Base-by-base conservation (phyloP, 2,888 invertebrate genomes). In the Cheilosia impressa region DNA sequence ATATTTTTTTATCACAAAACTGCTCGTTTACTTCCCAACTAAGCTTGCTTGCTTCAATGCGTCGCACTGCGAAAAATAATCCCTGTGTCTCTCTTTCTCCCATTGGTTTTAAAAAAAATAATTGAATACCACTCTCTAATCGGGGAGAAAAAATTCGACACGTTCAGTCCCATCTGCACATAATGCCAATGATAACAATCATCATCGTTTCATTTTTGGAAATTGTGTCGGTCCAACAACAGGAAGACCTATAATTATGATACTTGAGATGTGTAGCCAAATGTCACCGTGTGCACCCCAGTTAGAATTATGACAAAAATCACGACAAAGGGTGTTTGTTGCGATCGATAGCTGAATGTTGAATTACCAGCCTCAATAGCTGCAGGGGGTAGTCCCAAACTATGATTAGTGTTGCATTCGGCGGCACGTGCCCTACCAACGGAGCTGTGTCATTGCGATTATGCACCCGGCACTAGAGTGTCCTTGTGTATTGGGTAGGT, bases 331-430 rank as follows among this genome's bases (percentile, higher is more conserved):
- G 81, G 55, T 68, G 60, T 58, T 34, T 43, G 34, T n/a, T 38
- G 43, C 24, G 62, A 55, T 71, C 58, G 69, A 76, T 76, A 72
- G 34, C 55, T 41, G 57, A 71, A 60, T 81, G 63, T 55, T 19
- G 62, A 73, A 83, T 66, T 83, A 79, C 84, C 75, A 80, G 69
- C 71, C 62, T 78, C 63, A 58, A 43, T 73, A 27, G 10, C 43
- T 38, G 43, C 62, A 24, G 31, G 52, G 60, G 65, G 65, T 73
- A 55, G 73, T 34, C 65, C 50, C 17, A 60, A 80, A 84, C 76
- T 85, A 81, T 81, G 85, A 85, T 80, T 85, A 85, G 85, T 85
- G 85, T 85, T 80, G 76, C 85, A 85, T 71, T 85, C 85, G 85
- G 31, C 47, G 80, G 63, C 84, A 84, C 84, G 84, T 84, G 84